Evolutionary conservation across 2,888 invertebrate genomes (phyloP), one percentile per base, ranked within the genome.

Genomic region (Cataglyphis cursor): DNA sequence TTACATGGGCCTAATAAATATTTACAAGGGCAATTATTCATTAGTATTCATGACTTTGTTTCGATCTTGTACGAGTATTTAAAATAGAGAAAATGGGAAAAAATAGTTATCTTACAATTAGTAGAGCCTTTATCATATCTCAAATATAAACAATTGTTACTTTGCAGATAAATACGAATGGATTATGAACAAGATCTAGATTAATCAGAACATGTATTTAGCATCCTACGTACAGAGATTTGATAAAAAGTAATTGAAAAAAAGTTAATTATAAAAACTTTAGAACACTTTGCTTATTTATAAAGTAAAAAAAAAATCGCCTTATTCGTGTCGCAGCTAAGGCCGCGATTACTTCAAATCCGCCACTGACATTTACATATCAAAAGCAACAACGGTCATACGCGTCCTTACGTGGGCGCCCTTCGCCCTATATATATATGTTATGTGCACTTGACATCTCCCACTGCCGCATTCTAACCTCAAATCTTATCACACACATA

Each of bases 391-490:
- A 12, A 6, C 24, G 24, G 24, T 24, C 10, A 31, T 24, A 28
- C 35, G 66, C 15, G 24, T 76, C 21, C 44, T 38, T 66, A 12
- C n/a, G 1, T 48, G 38, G 66, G n/a, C 24, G 24, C 48, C 64
- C 64, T 75, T 75, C 35, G 57, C 3, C 72, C 57, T 24, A n/a
- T n/a, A 44, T 24, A n/a, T n/a, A 44, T 31, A 15, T 6, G 18
- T 48, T 18, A 9, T 3, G 6, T 28, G 28, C 51, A 44, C 41
- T 12, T 59, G 59, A 31, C 59, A 59, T 4, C 51, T 41, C 35
- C 12, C 18, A 51, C n/a, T n/a, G n/a, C n/a, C 44, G 72, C 78
- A 44, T 59, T 59, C 78, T 80, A 80, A 80, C 78, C 78, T 72
- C 78, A 80, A 80, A 80, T 21, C 10, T 41, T 24, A 10, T 65